These are phyloP conservation scores for Galbula dea DNA, from an alignment of 2,113 vertebrate genomes.

Conservation along the genomic window DNA sequence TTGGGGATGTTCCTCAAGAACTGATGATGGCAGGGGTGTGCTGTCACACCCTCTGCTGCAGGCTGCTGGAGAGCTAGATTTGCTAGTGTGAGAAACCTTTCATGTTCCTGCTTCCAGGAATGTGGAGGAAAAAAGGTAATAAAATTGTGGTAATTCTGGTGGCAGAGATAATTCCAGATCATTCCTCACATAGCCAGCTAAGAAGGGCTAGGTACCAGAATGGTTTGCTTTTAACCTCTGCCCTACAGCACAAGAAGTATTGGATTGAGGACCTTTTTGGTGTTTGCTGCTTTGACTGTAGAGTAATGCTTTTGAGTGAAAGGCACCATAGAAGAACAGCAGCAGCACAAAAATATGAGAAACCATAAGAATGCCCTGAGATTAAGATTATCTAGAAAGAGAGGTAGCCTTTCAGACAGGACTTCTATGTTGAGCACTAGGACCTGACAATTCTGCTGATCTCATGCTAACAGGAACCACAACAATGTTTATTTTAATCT, in stretches of 20 bases:
- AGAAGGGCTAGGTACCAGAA: background rate
- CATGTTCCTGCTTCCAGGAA: background rate
- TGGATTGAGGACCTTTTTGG: background rate
- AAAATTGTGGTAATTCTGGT: background rate
- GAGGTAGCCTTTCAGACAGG: background rate
- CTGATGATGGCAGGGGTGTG: background rate
- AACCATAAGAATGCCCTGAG: background rate
- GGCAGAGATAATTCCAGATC: background rate
- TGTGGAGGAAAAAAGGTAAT: background rate
- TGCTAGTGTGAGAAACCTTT: background rate
- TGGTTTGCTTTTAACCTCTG: background rate
- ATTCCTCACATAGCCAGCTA: background rate
- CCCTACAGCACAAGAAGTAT: background rate
- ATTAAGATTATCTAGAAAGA: background rate
- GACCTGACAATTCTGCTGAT: background rate
- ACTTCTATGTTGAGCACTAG: background rate
- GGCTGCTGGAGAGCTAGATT: background rate
- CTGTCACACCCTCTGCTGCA: background rate
- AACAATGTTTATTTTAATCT: slow-evolving; percentile 3
- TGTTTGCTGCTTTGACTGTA: background rate
- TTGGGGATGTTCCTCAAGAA: background rate
- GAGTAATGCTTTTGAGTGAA: background rate
- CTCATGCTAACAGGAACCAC: background rate
- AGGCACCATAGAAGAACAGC: background rate
- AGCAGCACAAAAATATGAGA: background rate